These are phyloP conservation scores for Rhagologus leucostigma DNA, from an alignment of 2,113 vertebrate genomes.

Conservation along the genomic window DNA sequence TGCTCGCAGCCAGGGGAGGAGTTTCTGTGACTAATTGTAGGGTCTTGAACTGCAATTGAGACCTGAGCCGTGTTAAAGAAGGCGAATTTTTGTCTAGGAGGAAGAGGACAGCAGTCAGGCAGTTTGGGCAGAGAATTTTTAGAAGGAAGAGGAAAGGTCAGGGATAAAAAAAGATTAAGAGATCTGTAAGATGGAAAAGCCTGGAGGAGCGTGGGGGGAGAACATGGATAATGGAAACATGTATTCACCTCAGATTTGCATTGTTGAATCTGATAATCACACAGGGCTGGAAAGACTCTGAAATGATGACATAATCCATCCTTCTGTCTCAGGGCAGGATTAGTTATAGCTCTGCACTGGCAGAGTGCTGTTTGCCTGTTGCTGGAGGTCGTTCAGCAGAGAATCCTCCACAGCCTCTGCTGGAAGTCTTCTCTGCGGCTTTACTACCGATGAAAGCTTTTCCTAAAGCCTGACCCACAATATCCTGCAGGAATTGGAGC, in stretches of 20 bases:
- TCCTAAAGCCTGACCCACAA: not conserved
- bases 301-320: not conserved
- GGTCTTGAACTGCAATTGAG: not conserved
- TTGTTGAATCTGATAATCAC: not conserved
- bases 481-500: not conserved
- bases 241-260: not conserved
- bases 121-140: not conserved
- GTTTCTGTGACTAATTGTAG: not conserved
- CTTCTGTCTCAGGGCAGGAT: not conserved
- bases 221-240: not conserved
- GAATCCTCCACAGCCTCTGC: not conserved
- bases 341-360: not conserved
- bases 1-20: not conserved
- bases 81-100: not conserved
- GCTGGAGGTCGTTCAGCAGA: not conserved
- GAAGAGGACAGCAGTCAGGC: not conserved
- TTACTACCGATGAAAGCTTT: not conserved
- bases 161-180: not conserved
- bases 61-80: not conserved
- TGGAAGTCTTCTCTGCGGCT: not conserved
- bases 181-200: not conserved
- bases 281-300: not conserved
- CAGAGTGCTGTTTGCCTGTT: not conserved
- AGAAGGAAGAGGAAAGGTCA: not conserved
- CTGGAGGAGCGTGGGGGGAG: not conserved